Evolutionary conservation across 2,888 invertebrate genomes (phyloP), one percentile per base, ranked within the genome.

Genomic region (Dryadula phaetusa): DNA sequence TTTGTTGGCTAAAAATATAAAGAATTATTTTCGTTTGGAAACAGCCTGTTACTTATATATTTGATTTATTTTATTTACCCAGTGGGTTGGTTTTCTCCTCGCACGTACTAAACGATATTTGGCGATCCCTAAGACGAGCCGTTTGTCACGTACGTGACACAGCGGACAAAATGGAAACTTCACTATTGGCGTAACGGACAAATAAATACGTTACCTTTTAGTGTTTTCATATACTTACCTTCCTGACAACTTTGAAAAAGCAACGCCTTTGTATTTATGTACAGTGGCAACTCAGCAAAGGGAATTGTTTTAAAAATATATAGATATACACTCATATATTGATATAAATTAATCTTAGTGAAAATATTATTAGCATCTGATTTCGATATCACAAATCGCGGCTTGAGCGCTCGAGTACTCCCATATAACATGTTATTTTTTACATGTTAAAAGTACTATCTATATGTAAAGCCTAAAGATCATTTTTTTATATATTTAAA

Each of bases 61-160:
- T 90, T 90, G 92, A 92, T 92, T 92, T 92, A 92, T 91, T 90
- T 92, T 92, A 92, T 92, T 92, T 92, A 88, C 86, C 85, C 85
- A 78, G 80, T 78, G 84, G 85, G 88, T 88, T 83, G 88, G 88
- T 88, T 90, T 89, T 85, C 90, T 88, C 80, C 84, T 87, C 82
- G 84, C 92, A 92, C 92, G 92, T 92, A 88, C 90, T 92, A 91
- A 92, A 90, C 92, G 92, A 92, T 92, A 92, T 92, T 92, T 92
- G 92, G 92, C 91, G 90, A 92, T 92, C 92, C 91, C 91, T 87
- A 87, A 90, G 92, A 92, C 90, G 90, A 87, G 79, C 83, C 84
- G 91, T 90, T 88, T 90, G 92, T 92, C 92, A 92, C 92, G 92
- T 90, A 91, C 92, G 92, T 91, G 90, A 87, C 83, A 85, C 82